Conservation (phyloP, 2,797 vertebrate genomes). For the Anolis apletophallus region DNA sequence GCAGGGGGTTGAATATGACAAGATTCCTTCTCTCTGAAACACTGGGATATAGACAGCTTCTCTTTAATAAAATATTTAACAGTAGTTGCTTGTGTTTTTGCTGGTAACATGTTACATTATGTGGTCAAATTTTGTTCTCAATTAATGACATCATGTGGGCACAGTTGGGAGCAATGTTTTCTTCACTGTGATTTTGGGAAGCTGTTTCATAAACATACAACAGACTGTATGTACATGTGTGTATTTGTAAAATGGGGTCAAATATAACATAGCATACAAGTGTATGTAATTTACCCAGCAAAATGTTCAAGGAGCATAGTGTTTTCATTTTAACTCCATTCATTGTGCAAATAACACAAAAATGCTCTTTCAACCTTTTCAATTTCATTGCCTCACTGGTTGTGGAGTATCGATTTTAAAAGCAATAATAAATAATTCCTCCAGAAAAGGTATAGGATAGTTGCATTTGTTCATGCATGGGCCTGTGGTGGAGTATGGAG, state of each 20-base stretch:
- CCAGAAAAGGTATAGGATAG: background rate
- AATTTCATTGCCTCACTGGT: background rate
- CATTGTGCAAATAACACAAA: background rate
- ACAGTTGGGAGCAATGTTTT: background rate
- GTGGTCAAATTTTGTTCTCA: slow-evolving; percentile 10
- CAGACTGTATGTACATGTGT: background rate
- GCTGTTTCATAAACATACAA: background rate
- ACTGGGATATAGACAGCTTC: fast-evolving
- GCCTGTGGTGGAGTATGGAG: background rate
- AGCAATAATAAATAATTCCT: background rate
- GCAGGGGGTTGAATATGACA: background rate
- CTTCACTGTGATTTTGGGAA: slow-evolving; percentile 1
- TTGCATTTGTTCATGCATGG: background rate
- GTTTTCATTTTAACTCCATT: slow-evolving; percentile 1
- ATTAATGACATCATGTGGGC: background rate
- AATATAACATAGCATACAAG: background rate
- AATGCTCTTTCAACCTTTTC: background rate
- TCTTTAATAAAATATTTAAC: slow-evolving; percentile 28
- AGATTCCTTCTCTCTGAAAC: slow-evolving; percentile 9
- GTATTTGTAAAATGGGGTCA: background rate
- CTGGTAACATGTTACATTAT: slow-evolving; percentile 15
- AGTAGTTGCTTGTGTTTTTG: slow-evolving; percentile 28
- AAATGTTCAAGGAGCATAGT: background rate
- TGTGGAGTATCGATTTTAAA: background rate
- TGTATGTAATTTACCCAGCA: background rate